These are phyloP conservation scores for Poecilia latipinna DNA, from an alignment of 2,113 vertebrate species.

Conservation along the genomic window DNA sequence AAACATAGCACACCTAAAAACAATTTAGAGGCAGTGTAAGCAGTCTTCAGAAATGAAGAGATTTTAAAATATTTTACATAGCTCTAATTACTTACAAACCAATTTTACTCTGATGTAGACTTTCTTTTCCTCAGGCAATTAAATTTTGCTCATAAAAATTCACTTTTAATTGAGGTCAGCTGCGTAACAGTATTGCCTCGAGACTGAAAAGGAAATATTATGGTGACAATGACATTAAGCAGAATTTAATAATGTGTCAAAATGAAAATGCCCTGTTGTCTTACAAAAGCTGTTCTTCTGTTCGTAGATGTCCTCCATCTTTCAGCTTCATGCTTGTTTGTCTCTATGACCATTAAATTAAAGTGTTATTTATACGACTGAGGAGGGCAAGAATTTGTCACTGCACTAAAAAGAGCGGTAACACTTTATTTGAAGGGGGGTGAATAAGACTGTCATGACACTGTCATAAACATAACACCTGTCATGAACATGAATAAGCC, in stretches of 20 bases:
- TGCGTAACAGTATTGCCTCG: not conserved
- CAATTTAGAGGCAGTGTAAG: not conserved
- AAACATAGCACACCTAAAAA: not conserved
- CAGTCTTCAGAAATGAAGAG: not conserved
- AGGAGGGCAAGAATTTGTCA: conserved; percentile 42
- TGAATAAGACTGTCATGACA: too few relatives aligned
- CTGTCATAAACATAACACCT: too few relatives aligned
- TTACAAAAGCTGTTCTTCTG: not conserved
- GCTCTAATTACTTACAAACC: conserved; percentile 3
- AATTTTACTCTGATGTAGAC: not conserved
- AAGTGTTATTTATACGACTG: conserved; percentile 53
- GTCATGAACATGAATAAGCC: too few relatives aligned
- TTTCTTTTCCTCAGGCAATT: not conserved
- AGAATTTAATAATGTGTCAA: not conserved
- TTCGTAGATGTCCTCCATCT: conserved; percentile 22
- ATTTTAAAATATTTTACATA: conserved; percentile 1
- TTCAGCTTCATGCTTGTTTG: not conserved
- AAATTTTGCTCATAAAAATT: conserved; percentile 24
- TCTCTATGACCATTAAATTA: conserved; percentile 47
- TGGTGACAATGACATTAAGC: not conserved
- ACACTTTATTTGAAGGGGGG: too few relatives aligned
- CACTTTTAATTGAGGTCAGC: conserved; percentile 27
- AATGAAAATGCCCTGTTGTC: not conserved
- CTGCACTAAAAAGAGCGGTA: conserved; percentile 14
- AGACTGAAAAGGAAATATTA: not conserved